These are phyloP conservation scores for Zaprionus obscuricornis DNA, from an alignment of 2,888 invertebrate genomes.

Conservation along the genomic window DNA sequence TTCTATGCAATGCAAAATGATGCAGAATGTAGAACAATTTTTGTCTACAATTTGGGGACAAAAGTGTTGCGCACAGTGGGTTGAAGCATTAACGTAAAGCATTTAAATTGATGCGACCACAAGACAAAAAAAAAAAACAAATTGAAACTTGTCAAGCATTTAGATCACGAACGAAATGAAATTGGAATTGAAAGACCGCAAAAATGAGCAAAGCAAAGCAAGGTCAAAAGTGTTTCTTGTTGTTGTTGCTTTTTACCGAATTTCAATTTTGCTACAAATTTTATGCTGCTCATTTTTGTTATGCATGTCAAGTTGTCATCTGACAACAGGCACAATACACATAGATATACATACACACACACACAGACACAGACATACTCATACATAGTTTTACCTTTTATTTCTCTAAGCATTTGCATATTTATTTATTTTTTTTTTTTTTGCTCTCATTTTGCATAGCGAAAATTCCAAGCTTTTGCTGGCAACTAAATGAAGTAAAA, in stretches of 20 bases:
- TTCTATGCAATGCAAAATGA: constrained; percentile 7
- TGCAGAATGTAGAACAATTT: constrained; percentile 24
- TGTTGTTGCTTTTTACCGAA: not conserved
- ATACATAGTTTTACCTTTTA: not conserved
- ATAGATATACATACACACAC: too few relatives aligned
- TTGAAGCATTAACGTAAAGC: constrained; percentile 43
- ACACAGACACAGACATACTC: too few relatives aligned
- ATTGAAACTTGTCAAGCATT: constrained; percentile 46
- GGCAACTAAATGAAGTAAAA: too few relatives aligned
- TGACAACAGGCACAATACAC: too few relatives aligned
- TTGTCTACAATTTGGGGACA: constrained; percentile 17
- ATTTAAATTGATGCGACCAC: constrained; percentile 55
- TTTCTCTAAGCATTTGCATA: constrained; percentile 28
- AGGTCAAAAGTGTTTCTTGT: not conserved
- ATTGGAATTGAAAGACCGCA: not conserved
- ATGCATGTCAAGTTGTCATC: constrained; percentile 31
- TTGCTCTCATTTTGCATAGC: not conserved
- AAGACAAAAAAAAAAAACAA: constrained; percentile 15
- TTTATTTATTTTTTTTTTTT: constrained; percentile 1
- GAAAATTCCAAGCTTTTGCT: constrained; percentile 1
- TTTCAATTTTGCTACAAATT: too few relatives aligned
- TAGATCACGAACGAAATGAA: constrained; percentile 37
- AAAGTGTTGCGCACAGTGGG: not conserved
- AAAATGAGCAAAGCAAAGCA: not conserved
- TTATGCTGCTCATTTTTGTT: constrained; percentile 12